Conservation (phyloP, 1,140 invertebrate species). For the Achroia grisella region DNA sequence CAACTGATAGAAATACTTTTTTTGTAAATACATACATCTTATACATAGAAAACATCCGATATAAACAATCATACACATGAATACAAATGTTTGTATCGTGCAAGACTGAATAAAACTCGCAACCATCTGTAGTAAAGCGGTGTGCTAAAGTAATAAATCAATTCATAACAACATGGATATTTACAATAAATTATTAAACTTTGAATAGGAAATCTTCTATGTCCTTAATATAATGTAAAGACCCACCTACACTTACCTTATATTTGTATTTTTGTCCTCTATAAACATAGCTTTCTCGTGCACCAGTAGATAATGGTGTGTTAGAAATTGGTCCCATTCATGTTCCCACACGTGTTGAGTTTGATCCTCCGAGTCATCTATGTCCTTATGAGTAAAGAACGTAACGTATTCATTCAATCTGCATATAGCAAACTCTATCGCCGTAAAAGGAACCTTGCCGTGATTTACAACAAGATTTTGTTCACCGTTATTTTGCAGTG, state of each 20-base stretch:
- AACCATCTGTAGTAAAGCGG: no score
- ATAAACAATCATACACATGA: no score
- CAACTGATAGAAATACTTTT: no score
- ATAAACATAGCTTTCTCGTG: constrained; percentile 77
- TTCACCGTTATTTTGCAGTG: constrained; percentile 74
- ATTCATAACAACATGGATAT: no score
- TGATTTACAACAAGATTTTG: constrained; percentile 72
- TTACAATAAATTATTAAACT: no score
- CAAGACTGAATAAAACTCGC: no score
- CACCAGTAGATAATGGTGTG: constrained; percentile 81
- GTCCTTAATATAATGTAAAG: no score
- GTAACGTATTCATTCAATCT: constrained; percentile 85
- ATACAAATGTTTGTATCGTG: no score
- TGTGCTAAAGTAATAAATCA: no score
- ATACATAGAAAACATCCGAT: no score
- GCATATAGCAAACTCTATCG: constrained; percentile 86
- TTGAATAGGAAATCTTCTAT: no score
- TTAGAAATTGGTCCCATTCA: constrained; percentile 91
- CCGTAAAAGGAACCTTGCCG: constrained; percentile 81
- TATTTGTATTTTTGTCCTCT: constrained; percentile 48
- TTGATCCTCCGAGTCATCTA: constrained; percentile 82
- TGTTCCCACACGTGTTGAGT: constrained; percentile 81
- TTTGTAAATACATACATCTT: no score
- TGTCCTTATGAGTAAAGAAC: constrained; percentile 87
- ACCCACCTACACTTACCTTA: constrained; percentile 34